Conservation (phyloP, 2,113 vertebrate genomes). For the Origma solitaria region DNA sequence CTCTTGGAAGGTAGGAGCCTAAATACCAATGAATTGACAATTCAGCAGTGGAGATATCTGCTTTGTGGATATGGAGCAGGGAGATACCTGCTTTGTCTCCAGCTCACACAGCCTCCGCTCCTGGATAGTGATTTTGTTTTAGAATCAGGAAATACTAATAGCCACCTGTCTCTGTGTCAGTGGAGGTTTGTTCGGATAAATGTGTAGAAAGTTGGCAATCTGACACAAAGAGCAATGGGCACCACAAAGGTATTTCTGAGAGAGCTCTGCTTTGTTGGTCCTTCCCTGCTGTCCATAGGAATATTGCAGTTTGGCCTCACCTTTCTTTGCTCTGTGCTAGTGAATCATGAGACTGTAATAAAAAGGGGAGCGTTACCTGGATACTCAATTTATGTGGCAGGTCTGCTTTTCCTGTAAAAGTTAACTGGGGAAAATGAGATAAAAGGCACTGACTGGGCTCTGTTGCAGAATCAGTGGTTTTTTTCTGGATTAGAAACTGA, state of each 20-base stretch:
- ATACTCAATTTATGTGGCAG: neutral
- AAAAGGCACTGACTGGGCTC: neutral
- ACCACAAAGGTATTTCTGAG: neutral
- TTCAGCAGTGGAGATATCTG: neutral
- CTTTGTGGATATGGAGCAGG: neutral
- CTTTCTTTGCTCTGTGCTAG: neutral
- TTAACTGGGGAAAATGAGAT: neutral
- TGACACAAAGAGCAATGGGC: neutral
- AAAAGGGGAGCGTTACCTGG: neutral
- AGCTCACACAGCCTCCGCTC: neutral
- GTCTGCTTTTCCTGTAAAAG: neutral
- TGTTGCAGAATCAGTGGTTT: neutral
- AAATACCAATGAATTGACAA: neutral
- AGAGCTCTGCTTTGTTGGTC: neutral
- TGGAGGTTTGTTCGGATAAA: neutral
- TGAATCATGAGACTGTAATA: neutral
- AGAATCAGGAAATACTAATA: neutral
- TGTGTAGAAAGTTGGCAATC: neutral
- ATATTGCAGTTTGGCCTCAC: neutral
- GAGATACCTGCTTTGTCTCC: neutral
- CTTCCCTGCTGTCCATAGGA: rapidly evolving
- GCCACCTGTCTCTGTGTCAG: neutral
- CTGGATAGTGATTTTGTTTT: neutral
- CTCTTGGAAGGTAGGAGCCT: neutral
- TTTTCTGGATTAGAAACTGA: neutral